Conservation (phyloP, 2,797 vertebrate species). For the Schizopygopsis malacanthus region DNA sequence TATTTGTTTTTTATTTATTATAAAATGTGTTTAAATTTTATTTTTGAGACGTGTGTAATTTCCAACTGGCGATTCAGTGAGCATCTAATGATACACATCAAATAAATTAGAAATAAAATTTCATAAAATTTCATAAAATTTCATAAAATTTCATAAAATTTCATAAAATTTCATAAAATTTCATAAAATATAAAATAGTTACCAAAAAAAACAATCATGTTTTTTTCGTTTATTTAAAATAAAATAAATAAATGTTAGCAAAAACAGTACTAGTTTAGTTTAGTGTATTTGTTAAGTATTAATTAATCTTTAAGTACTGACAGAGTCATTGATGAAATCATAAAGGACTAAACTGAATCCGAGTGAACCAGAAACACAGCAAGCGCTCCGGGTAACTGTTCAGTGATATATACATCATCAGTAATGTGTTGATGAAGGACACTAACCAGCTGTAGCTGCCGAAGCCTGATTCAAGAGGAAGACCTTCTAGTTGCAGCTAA, state of each 20-base stretch:
- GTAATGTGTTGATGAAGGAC: neutral
- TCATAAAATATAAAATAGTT: neutral
- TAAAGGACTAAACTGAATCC: too few relatives aligned
- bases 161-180: too few relatives aligned
- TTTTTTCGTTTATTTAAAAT: neutral
- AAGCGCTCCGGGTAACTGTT: neutral
- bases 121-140: too few relatives aligned
- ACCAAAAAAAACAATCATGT: too few relatives aligned
- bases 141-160: too few relatives aligned
- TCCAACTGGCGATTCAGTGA: neutral
- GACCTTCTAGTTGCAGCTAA: constrained; percentile 1
- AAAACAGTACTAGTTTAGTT: neutral
- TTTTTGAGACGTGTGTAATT: neutral
- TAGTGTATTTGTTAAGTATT: neutral
- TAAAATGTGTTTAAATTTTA: too few relatives aligned
- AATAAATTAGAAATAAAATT: neutral
- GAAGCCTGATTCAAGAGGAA: neutral
- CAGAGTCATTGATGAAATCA: neutral
- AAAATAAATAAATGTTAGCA: neutral
- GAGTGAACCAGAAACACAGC: neutral
- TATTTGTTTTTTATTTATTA: too few relatives aligned
- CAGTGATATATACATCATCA: neutral
- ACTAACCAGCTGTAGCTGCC: neutral
- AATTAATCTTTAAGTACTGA: neutral
- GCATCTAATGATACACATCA: neutral